Evolutionary conservation across 2,888 invertebrate genomes (phyloP), one percentile per base, ranked within the genome.

Genomic region (Scaptomyza polygonia): DNA sequence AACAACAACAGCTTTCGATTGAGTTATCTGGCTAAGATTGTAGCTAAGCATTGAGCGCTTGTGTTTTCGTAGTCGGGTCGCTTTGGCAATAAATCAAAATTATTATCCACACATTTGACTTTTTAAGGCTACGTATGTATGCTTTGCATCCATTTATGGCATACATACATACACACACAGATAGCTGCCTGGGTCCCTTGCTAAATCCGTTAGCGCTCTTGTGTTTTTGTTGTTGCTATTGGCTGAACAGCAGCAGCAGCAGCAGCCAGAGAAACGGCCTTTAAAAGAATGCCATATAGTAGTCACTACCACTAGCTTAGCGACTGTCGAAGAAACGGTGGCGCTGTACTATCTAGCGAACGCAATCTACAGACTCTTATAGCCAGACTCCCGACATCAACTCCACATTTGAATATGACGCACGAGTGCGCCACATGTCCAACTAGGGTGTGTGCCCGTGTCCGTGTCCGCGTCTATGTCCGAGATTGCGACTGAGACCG

Each of bases 51-150:
- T 57, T 47, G 55, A 27, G 39, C 36, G 43, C 36, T 49, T 36
- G 64, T 57, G 30, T 40, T 45, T 16, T 39, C 14, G 52, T 63
- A n/a, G 52, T 55, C 56, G 48, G 58, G 63, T 59, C 39, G 65
- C 83, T 63, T 55, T 61, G 68, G 78, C 88, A 87, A 84, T 84
- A 88, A 84, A 84, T 84, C 83, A 84, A 88, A 87, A 84, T 84
- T 87, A 88, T 88, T 83, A 88, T 83, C 88, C 88, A 67, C 72
- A 72, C 79, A 82, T 88, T 83, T 81, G 88, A 67, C 86, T 83
- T 57, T 88, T 85, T 84, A 88, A 87, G 88, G 88, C 85, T 69
- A 48, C 49, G 56, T 39, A 16, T 39, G 9, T 70, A 68, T 75
- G 72, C 68, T 75, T 69, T 80, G 62, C 61, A 67, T 51, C 86